These are phyloP conservation scores for Acyrthosiphon pisum DNA, from an alignment of 1,140 invertebrate species.

Conservation along the genomic window DNA sequence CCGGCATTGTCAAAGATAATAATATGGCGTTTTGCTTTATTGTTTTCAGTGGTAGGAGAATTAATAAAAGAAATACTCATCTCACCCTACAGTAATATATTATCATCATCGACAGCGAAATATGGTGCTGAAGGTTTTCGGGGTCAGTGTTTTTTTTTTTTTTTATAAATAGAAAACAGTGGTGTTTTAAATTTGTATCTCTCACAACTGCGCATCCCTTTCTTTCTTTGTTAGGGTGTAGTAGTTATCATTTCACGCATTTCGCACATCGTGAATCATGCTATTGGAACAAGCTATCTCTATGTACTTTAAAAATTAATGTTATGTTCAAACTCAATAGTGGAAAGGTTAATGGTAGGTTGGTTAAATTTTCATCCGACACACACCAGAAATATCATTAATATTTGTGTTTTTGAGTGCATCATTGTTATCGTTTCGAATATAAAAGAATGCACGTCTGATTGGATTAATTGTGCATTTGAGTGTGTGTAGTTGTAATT, in stretches of 20 bases:
- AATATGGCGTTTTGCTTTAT: neutral
- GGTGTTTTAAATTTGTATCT: neutral
- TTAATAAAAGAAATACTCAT: neutral
- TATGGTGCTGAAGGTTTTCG: neutral
- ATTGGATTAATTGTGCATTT: neutral
- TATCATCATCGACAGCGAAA: neutral
- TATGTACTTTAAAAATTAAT: slow-evolving; percentile 37
- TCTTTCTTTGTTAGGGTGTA: neutral
- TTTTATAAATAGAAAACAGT: neutral
- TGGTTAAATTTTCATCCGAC: slow-evolving; percentile 6
- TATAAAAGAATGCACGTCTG: neutral
- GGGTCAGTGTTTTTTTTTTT: neutral
- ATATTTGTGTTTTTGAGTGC: neutral
- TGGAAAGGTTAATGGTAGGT: slow-evolving; percentile 15
- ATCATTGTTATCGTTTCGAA: neutral
- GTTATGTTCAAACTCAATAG: slow-evolving; percentile 8
- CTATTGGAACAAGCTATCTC: slow-evolving; percentile 11
- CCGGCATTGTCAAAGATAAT: neutral
- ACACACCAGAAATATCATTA: neutral
- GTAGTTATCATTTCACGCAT: slow-evolving; percentile 29
- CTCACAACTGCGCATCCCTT: neutral
- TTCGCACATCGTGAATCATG: neutral
- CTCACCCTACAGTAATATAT: neutral
- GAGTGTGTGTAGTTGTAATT: neutral
- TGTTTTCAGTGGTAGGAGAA: neutral